Conservation (phyloP, 2,888 invertebrate genomes). For the Stenodera caucasica region DNA sequence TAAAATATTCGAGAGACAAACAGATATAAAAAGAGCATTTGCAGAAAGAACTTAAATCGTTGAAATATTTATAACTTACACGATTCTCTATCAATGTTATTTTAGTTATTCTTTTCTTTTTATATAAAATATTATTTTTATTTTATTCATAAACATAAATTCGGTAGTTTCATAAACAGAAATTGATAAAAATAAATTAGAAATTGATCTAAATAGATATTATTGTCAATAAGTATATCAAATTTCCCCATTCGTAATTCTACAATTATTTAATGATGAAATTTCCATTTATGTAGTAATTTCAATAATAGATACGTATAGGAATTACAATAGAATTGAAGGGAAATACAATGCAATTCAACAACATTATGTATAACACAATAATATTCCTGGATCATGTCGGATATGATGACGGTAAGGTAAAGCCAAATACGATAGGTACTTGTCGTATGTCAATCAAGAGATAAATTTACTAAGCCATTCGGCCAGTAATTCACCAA, state of each 20-base stretch:
- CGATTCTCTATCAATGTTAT: constrained; percentile 1
- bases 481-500: constrained; percentile 19
- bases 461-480: constrained; percentile 9
- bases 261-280: too few species aligned
- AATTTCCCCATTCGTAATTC: too few species aligned
- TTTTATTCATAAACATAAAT: too few species aligned
- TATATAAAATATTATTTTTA: too few species aligned
- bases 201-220: constrained; percentile 15
- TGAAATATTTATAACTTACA: constrained; percentile 21
- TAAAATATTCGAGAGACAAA: constrained; percentile 19
- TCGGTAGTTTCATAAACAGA: background rate
- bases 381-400: constrained; percentile 17
- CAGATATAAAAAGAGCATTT: constrained; percentile 20
- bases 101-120: background rate
- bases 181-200: constrained; percentile 13
- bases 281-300: too few species aligned
- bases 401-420: constrained; percentile 19
- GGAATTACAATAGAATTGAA: too few species aligned
- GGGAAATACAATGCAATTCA: constrained; percentile 10
- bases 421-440: too few species aligned
- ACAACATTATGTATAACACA: constrained; percentile 11
- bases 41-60: constrained; percentile 19
- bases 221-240: constrained; percentile 15
- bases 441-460: constrained; percentile 22
- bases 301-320: too few species aligned